Percentiles rank a stretch among this genome's conserved stretches.
Conservation (phyloP, 2,888 invertebrate genomes). For the Elegia similella region DNA sequence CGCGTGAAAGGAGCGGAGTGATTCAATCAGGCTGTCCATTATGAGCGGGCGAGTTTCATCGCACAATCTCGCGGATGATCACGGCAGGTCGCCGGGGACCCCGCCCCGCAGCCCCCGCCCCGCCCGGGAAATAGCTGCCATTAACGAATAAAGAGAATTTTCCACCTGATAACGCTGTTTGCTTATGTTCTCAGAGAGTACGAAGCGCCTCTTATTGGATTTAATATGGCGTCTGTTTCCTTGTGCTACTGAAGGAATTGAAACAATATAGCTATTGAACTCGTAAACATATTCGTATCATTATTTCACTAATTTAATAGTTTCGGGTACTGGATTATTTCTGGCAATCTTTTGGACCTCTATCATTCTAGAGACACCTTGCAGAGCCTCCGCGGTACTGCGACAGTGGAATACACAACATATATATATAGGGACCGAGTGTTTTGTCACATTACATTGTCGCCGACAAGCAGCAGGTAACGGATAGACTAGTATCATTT, state of each 20-base stretch:
- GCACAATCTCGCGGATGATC: constrained; percentile 56
- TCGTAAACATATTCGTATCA: constrained; percentile 6
- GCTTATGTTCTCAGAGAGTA: constrained; percentile 38
- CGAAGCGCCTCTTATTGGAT: constrained; percentile 44
- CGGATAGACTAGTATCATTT: no score
- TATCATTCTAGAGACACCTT: no score
- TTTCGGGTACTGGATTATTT: no score
- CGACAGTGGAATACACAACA: no score
- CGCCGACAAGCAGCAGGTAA: no score
- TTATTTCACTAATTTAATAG: not conserved
- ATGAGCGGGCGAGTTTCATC: constrained; percentile 53
- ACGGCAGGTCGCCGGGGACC: constrained; percentile 33
- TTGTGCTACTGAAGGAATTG: constrained; percentile 21
- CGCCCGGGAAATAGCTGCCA: constrained; percentile 50
- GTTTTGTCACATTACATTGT: no score
- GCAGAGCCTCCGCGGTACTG: no score
- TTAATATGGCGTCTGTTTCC: constrained; percentile 32
- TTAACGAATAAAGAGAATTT: constrained; percentile 62
- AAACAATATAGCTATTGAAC: constrained; percentile 11
- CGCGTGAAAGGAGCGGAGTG: constrained; percentile 56
- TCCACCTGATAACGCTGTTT: constrained; percentile 58
- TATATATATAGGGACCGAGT: no score
- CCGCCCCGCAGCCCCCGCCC: constrained; percentile 20
- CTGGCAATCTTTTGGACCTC: no score
- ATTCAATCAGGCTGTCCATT: constrained; percentile 67